These are phyloP conservation scores for Calcarius lapponicus DNA, from an alignment of 2,797 vertebrate genomes.

Conservation along the genomic window DNA sequence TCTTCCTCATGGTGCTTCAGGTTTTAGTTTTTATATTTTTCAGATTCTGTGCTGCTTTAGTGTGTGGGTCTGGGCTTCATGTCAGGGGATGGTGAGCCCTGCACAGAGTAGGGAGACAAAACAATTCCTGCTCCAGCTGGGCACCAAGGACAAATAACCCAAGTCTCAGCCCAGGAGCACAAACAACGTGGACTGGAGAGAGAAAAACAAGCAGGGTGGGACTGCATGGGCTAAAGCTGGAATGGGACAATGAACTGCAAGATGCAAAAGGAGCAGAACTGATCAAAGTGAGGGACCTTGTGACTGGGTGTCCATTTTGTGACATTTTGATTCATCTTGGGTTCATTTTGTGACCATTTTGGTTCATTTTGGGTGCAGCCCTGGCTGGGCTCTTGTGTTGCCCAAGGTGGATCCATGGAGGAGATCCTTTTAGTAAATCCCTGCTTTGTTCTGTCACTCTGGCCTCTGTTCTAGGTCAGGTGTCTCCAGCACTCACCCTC, in stretches of 20 bases:
- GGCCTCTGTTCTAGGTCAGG: rapidly evolving
- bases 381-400: background rate
- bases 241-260: background rate
- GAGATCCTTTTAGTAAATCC: background rate
- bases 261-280: background rate
- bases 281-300: rapidly evolving
- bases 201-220: background rate
- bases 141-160: background rate
- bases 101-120: background rate
- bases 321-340: background rate
- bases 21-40: background rate
- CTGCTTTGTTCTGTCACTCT: background rate
- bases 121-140: background rate
- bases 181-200: background rate
- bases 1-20: too few species aligned
- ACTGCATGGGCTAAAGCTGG: rapidly evolving
- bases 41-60: background rate
- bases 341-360: background rate
- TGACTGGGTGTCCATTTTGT: rapidly evolving
- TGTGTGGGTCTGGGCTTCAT: background rate
- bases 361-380: background rate
- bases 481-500: rapidly evolving
- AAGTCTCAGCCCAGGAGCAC: background rate
- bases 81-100: background rate
- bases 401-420: background rate